Evolutionary conservation across 2,797 vertebrate species (phyloP), one percentile per base, ranked within the genome.

Genomic region (Eulemur rubriventer): DNA sequence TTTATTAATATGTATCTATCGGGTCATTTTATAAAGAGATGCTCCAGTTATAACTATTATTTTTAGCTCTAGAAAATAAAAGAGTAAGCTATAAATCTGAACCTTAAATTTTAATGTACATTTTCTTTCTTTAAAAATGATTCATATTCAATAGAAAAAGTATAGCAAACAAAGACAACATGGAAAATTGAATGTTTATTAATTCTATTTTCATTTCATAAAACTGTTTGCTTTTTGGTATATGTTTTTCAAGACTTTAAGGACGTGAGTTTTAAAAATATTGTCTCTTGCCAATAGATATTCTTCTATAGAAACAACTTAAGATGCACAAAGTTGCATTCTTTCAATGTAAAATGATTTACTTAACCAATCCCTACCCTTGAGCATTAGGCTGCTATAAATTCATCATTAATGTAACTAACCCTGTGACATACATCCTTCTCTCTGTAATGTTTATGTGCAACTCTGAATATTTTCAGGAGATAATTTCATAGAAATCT

Each of bases 1-100:
- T 93, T 80, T 59, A 28, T 59, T 59, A 59, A 59, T 59, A 65
- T 24, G 2, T 81, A 38, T 81, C 18, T 81, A 43, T 89, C 12
- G 30, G 35, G 73, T 76, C 17, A 52, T 86, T 95, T 89, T 91
- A 75, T 43, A 93, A 92, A 92, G 55, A 89, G 46, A 73, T 73
- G 4, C 10, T 94, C 46, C 33, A 52, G 30, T 72, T 81, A 78
- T 48, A 59, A 20, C 30, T 48, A 24, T 89, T 91, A 78, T 69
- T 88, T 73, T 67, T 75, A 86, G 33, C n/a, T 75, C 43, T 52
- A 28, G 24, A 82, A 94, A 91, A 70, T 72, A 55, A 73, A 72
- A 63, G 76, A 93, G 20, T 48, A 93, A 95, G 35, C 28, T 52
- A 13, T 41, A 91, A 52, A 1, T 55, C 17, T 24, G 24, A 96